Conservation (phyloP, 2,113 vertebrate species). For the Dinomys branickii region DNA sequence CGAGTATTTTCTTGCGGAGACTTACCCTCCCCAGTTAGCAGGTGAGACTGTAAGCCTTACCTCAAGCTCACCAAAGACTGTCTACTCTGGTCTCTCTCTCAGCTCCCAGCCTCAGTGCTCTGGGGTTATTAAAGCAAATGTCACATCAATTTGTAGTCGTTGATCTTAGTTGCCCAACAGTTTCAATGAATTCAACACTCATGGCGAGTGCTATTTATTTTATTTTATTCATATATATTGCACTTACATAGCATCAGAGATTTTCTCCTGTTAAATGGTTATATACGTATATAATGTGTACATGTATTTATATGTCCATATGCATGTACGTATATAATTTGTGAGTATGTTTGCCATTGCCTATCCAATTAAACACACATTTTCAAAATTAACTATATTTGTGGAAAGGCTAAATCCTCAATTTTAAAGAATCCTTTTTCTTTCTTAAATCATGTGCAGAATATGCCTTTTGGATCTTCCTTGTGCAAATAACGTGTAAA, state of each 20-base stretch:
- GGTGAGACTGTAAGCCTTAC: constrained; percentile 42
- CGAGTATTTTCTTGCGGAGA: not conserved
- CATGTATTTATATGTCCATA: not conserved
- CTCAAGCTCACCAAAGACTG: constrained; percentile 19
- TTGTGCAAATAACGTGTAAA: constrained; percentile 88
- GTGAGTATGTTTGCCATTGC: constrained; percentile 48
- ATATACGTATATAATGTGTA: not conserved
- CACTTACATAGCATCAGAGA: not conserved
- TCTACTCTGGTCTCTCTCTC: not conserved
- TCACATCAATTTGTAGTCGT: constrained; percentile 72
- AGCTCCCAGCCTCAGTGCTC: constrained; percentile 41
- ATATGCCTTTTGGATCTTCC: constrained; percentile 85
- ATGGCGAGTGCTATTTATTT: constrained; percentile 73
- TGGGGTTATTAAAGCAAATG: constrained; percentile 79
- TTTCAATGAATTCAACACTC: constrained; percentile 40
- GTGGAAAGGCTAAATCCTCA: constrained; percentile 78
- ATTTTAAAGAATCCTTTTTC: constrained; percentile 81
- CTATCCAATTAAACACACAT: constrained; percentile 70
- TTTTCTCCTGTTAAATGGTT: constrained; percentile 55
- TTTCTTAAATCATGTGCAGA: constrained; percentile 81
- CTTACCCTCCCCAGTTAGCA: not conserved
- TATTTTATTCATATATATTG: constrained; percentile 74
- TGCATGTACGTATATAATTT: not conserved
- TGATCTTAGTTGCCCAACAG: constrained; percentile 64
- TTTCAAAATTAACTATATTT: constrained; percentile 83